phyloP scores from a whole-genome alignment of 2,797 vertebrate genomes.

The Halcyon leucocephala region DNA sequence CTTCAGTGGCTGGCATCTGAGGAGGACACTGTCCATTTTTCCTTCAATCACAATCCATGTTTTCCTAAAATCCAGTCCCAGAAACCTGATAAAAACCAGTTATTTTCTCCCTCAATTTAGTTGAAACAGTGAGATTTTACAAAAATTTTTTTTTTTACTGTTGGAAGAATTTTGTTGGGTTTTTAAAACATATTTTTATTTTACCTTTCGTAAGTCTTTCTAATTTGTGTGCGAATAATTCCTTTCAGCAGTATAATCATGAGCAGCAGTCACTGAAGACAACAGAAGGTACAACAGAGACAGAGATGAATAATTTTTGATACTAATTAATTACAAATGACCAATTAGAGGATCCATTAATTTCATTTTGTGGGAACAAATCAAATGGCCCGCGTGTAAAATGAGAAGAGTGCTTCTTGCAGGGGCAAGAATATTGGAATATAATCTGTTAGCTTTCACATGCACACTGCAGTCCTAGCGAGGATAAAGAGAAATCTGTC shows the following conservation, averaged over 20 bases:
- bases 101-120: background rate
- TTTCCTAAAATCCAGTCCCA: background rate
- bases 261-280: background rate
- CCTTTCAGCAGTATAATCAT: background rate
- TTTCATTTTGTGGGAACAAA: slow-evolving; percentile 44
- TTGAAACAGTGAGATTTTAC: background rate
- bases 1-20: background rate
- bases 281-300: background rate
- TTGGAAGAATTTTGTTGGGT: background rate
- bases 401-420: background rate
- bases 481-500: slow-evolving; percentile 60
- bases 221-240: background rate
- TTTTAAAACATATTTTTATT: background rate
- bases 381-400: background rate
- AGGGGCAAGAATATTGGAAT: slow-evolving; percentile 5
- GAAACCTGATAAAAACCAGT: background rate
- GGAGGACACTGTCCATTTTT: background rate
- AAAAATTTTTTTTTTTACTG: background rate
- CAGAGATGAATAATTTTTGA: background rate
- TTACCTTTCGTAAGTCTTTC: background rate
- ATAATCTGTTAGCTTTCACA: slow-evolving; percentile 11
- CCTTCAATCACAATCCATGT: background rate
- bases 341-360: slow-evolving; percentile 17
- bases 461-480: background rate
- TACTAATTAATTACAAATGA: slow-evolving; percentile 55